Conservation (phyloP, 2,113 vertebrate genomes). For the Raja brachyura region DNA sequence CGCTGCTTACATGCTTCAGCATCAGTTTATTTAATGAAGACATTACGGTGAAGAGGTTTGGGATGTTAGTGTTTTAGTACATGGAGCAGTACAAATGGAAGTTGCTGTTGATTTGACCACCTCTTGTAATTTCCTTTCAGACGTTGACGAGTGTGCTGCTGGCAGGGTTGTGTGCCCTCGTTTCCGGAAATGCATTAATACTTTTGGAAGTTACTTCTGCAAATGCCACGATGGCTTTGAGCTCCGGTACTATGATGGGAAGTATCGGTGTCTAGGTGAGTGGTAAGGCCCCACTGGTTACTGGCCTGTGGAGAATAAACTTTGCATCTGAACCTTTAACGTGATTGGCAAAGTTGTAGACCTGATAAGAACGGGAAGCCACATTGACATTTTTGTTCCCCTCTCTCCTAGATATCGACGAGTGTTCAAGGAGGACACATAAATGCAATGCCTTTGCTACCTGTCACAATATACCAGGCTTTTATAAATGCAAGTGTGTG, state of each 20-base stretch:
- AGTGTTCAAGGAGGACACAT: constrained; percentile 73
- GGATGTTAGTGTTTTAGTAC: too few relatives aligned
- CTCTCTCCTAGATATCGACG: constrained; percentile 76
- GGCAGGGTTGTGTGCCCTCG: constrained; percentile 77
- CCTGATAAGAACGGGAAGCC: background rate
- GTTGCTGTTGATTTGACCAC: background rate
- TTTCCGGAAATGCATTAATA: constrained; percentile 88
- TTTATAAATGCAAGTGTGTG: constrained; percentile 90
- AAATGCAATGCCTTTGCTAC: constrained; percentile 71
- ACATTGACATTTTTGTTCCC: constrained; percentile 39
- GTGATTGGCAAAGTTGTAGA: background rate
- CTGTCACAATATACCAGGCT: constrained; percentile 85
- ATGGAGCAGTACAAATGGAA: too few relatives aligned
- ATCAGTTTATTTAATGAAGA: too few relatives aligned
- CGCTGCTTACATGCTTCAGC: too few relatives aligned
- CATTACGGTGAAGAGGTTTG: too few relatives aligned
- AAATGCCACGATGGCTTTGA: constrained; percentile 87
- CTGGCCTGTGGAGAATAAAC: too few relatives aligned
- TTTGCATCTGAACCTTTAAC: background rate
- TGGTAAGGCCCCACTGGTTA: background rate
- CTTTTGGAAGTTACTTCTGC: constrained; percentile 96
- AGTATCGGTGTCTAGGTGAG: constrained; percentile 91
- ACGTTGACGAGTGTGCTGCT: constrained; percentile 83
- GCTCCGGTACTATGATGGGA: constrained; percentile 83
- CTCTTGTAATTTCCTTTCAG: constrained; percentile 50